A percentile compares a stretch with the other conserved stretches of the same genome.
These are phyloP conservation scores for Berghia stephanieae DNA, from an alignment of 1,140 invertebrate species.

Conservation along the genomic window DNA sequence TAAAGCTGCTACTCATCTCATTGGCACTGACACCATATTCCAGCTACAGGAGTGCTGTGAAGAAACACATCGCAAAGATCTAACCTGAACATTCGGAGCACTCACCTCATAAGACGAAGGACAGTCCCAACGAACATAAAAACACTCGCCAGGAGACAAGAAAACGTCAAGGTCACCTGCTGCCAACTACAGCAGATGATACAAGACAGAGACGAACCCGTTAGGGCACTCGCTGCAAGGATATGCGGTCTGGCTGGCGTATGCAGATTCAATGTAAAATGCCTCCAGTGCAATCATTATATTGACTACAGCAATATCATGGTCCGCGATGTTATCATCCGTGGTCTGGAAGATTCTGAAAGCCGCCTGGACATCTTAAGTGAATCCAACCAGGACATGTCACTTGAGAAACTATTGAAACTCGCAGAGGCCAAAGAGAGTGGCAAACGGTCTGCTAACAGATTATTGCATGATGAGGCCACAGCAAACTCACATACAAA, in stretches of 20 bases:
- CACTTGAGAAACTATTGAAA: constrained; percentile 9
- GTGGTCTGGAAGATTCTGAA: constrained; percentile 16
- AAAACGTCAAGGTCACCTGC: neutral
- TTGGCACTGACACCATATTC: too few species aligned
- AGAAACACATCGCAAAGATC: too few species aligned
- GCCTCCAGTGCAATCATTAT: neutral
- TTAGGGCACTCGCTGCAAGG: neutral
- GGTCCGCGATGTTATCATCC: constrained; percentile 11
- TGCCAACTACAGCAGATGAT: constrained; percentile 11
- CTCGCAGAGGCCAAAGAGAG: constrained; percentile 24
- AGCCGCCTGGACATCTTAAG: constrained; percentile 23
- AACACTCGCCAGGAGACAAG: too few species aligned
- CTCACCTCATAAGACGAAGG: too few species aligned
- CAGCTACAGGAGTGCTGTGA: too few species aligned
- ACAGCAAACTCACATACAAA: neutral
- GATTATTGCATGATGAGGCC: neutral
- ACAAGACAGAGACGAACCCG: constrained; percentile 23
- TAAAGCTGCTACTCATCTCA: too few species aligned
- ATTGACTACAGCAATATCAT: constrained; percentile 26
- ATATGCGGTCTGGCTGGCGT: constrained; percentile 21
- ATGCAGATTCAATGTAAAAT: constrained; percentile 23
- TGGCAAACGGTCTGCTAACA: constrained; percentile 25
- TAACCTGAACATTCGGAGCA: too few species aligned
- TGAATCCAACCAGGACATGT: constrained; percentile 3
- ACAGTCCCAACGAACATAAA: too few species aligned